Evolutionary conservation across 2,113 vertebrate species (phyloP), one percentile per base, ranked within the genome.

Genomic region (Syngnathus typhle): DNA sequence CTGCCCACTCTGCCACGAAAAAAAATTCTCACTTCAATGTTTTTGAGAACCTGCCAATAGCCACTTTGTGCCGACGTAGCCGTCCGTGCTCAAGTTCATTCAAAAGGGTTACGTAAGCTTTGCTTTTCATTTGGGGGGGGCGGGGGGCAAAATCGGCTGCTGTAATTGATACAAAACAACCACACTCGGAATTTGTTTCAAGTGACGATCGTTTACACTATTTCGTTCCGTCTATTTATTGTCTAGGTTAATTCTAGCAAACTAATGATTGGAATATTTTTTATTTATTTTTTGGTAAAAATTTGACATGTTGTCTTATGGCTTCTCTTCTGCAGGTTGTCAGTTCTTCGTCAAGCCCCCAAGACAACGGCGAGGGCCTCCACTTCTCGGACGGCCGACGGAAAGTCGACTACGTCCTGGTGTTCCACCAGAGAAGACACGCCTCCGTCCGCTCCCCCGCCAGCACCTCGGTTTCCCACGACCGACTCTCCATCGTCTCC

Each of bases 371-470:
- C n/a, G 80, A 72, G 87, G 89, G 91, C 61, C 92, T 93, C 86
- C 92, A 88, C 82, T 98, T 99, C 79, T 80, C 87, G 0, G 95
- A 98, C 60, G 94, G 91, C 78, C 91, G 88, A 69, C 93, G 95
- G 71, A 98, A 98, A 82, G 94, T 98, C 0, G 97, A 99, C 85
- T 99, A 98, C 0, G 95, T 99, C 32, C 83, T 99, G 18, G 93
- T 91, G 18, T 98, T 95, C 76, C 93, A 96, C 77, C 94, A 93
- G 69, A 90, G 93, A 38, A 91, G 93, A 12, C 89, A 75, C 0
- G 62, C 82, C 7, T 49, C 87, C 3, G 79, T 60, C 8, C 77
- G 86, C 4, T 51, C 55, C 18, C 69, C 43, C 1, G 36, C 64
- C 43, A 47, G 69, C 58, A 44, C 0, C 65, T 79, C 0, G 0